Conservation (phyloP, 2,797 vertebrate species). For the Propithecus perrieri region DNA sequence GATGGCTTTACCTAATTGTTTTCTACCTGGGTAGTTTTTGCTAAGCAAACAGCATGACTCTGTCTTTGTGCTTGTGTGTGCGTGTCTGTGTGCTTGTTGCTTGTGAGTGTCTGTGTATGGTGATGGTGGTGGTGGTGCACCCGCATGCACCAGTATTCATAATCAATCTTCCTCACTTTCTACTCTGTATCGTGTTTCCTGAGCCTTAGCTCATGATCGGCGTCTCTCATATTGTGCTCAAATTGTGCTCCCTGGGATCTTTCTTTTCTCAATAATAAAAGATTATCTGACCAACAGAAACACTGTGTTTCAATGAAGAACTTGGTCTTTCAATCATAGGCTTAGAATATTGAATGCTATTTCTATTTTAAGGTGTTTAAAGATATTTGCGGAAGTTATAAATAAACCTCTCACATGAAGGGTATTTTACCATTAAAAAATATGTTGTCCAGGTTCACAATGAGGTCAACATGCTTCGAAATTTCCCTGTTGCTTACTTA, state of each 20-base stretch:
- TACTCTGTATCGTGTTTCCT: neutral
- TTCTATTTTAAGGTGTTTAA: neutral
- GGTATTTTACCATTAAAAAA: neutral
- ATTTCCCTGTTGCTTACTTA: neutral
- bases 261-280: neutral
- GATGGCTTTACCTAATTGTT: too few species aligned
- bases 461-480: neutral
- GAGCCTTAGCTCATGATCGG: too few species aligned
- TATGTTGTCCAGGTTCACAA: neutral
- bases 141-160: neutral
- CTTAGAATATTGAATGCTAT: neutral
- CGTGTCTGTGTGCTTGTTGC: too few species aligned
- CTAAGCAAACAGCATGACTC: too few species aligned
- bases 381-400: neutral
- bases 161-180: neutral
- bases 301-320: neutral
- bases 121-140: too few species aligned
- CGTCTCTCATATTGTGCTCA: neutral
- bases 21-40: too few species aligned
- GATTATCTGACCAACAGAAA: neutral
- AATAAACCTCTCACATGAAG: neutral
- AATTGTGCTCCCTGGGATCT: neutral
- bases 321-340: neutral
- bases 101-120: too few species aligned
- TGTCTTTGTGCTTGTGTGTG: too few species aligned